Base-by-base conservation (phyloP, 2,888 invertebrate species). In the Pollenia amentaria region DNA sequence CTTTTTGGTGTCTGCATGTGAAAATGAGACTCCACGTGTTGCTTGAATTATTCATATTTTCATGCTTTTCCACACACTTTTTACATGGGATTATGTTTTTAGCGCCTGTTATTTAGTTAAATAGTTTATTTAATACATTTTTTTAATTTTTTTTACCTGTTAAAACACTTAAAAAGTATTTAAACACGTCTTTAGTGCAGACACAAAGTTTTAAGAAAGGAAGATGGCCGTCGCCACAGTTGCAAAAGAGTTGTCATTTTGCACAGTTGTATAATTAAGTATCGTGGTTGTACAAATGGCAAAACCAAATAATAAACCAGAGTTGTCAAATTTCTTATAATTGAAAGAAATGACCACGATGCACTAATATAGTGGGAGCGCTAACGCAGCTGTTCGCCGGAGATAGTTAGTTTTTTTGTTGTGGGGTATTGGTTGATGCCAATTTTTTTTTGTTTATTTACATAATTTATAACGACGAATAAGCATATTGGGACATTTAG, bases 101-200 rank as follows among this genome's bases (percentile, higher is more conserved):
- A 42, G 21, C 40, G 57, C 29, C 64, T 67, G 14, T 14, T 55
- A 11, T 38, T 48, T 14, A 14, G 51, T 55, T 57, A 51, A 38
- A 3, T 10, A 0, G 8, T n/a, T 53, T 42, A 69, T 57, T 77
- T 48, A 12, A 55, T 38, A 82, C 77, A 85, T 89, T 85, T 77
- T 60, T 57, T 16, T 57, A 87, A 77, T 89, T 90, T 89, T 93
- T 92, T 89, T 93, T 92, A 93, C 92, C 93, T 92, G 90, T 91
- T 91, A 91, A 92, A 92, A 91, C 91, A 92, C 92, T 91, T 88
- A 87, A 90, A 93, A 92, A 91, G 90, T 92, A 92, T 92, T 91
- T 89, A 92, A 93, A 93, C 93, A 93, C 93, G 93, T 93, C 93
- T 90, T 92, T 88, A 89, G 88, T 89, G 91, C 89, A 89, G 89